Evolutionary conservation across 2,888 invertebrate genomes (phyloP).

Genomic region (Helobdella robusta): DNA sequence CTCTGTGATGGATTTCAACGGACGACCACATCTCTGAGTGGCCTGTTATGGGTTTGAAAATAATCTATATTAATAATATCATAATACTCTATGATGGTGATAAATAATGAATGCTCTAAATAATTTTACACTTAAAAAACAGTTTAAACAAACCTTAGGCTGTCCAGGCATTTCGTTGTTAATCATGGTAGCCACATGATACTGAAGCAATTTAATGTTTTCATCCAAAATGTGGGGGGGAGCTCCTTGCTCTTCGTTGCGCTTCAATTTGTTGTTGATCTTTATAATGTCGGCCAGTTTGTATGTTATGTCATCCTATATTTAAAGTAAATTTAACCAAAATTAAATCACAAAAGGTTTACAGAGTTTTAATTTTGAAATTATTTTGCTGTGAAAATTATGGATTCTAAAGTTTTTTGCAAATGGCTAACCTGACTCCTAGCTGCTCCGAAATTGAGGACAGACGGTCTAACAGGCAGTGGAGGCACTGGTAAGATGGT

Average conservation of each 20-base stretch:
- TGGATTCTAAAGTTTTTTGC: too few relatives aligned
- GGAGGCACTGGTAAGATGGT: slow-evolving; percentile 96
- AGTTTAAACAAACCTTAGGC: slow-evolving; percentile 36
- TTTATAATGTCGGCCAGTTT: slow-evolving; percentile 97
- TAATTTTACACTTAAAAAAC: too few relatives aligned
- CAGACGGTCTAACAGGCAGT: slow-evolving; percentile 86
- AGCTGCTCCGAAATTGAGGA: slow-evolving; percentile 98
- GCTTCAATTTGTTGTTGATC: slow-evolving; percentile 84
- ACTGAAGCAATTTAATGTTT: slow-evolving; percentile 94
- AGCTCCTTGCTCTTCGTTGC: slow-evolving; percentile 91
- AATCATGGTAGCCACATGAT: slow-evolving; percentile 91
- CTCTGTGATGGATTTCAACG: slow-evolving; percentile 92
- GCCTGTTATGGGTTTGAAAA: too few relatives aligned
- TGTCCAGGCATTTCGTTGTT: slow-evolving; percentile 97
- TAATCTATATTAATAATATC: too few relatives aligned
- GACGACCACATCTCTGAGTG: slow-evolving; percentile 65
- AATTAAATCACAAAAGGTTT: too few relatives aligned
- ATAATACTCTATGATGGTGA: too few relatives aligned
- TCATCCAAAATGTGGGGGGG: slow-evolving; percentile 94
- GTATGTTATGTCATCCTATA: slow-evolving; percentile 93
- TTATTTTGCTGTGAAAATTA: neutral
- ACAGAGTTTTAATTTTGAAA: neutral
- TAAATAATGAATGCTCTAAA: too few relatives aligned
- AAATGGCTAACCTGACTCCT: slow-evolving; percentile 75
- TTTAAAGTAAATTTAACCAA: neutral